Evolutionary conservation across 2,888 invertebrate genomes (phyloP).

Genomic region (Perithous albicinctus): DNA sequence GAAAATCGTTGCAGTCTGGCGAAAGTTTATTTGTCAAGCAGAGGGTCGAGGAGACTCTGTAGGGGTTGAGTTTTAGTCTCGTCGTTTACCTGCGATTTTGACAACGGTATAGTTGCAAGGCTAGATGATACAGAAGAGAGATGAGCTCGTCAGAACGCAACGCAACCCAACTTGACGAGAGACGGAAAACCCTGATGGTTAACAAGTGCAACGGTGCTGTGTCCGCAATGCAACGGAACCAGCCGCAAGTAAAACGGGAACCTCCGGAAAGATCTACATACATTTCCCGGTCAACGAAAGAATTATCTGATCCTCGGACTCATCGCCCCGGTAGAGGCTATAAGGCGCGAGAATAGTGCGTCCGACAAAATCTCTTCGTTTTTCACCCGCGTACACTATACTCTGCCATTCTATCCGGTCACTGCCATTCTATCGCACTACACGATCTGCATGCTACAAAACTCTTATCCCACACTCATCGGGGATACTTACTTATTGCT

Average conservation of each 20-base stretch:
- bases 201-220: slow-evolving; percentile 17
- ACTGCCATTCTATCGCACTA: slow-evolving; percentile 79
- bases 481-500: slow-evolving; percentile 75
- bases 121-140: slow-evolving; percentile 1
- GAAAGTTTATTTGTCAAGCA: slow-evolving; percentile 70
- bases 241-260: slow-evolving; percentile 1
- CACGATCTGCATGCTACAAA: slow-evolving; percentile 79
- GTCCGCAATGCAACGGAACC: slow-evolving; percentile 12
- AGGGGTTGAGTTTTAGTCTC: slow-evolving; percentile 17
- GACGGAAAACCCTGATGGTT: neutral
- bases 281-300: slow-evolving; percentile 56
- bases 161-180: slow-evolving; percentile 24
- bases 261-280: slow-evolving; percentile 39
- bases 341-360: slow-evolving; percentile 48
- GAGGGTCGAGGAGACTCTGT: slow-evolving; percentile 14
- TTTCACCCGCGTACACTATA: slow-evolving; percentile 44
- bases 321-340: slow-evolving; percentile 72
- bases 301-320: slow-evolving; percentile 79
- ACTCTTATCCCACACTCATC: slow-evolving; percentile 75
- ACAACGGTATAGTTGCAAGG: neutral
- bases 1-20: neutral
- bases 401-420: slow-evolving; percentile 74
- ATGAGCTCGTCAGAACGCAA: neutral
- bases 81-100: slow-evolving; percentile 52
- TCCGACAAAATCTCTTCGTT: slow-evolving; percentile 38